Percentiles rank a stretch among this genome's conserved stretches.
These are phyloP conservation scores for Sylvicola cinctus DNA, from an alignment of 2,888 invertebrate species.

Conservation along the genomic window DNA sequence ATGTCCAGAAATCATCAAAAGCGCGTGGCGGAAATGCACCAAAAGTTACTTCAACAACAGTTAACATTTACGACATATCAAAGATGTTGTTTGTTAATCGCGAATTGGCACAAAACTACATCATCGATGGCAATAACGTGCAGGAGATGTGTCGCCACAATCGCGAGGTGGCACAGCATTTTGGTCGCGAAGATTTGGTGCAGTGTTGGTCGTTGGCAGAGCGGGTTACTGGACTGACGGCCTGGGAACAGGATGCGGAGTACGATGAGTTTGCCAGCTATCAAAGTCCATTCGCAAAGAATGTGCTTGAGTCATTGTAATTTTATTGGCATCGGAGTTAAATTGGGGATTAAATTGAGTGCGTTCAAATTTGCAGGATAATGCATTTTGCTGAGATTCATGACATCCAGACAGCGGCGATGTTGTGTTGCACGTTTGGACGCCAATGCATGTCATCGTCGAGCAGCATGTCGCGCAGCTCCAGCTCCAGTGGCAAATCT, in stretches of 20 bases:
- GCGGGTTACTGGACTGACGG: conserved; percentile 34
- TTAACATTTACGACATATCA: conserved; percentile 21
- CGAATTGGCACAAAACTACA: conserved; percentile 65
- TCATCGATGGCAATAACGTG: conserved; percentile 27
- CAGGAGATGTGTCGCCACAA: conserved; percentile 60
- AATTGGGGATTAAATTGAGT: neutral
- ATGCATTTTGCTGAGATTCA: conserved; percentile 57
- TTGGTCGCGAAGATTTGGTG: conserved; percentile 60
- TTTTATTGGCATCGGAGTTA: conserved; percentile 15
- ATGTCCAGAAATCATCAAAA: too few species aligned
- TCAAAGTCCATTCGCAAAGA: conserved; percentile 70
- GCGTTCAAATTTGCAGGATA: conserved; percentile 32
- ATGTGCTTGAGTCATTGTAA: conserved; percentile 69
- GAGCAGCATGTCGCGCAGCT: conserved; percentile 12
- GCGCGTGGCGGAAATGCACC: too few species aligned
- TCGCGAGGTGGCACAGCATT: conserved; percentile 50
- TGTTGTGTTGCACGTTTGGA: conserved; percentile 77
- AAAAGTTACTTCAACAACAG: conserved; percentile 22
- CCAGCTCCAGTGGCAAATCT: conserved; percentile 32
- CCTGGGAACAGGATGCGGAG: conserved; percentile 21
- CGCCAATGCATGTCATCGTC: conserved; percentile 35
- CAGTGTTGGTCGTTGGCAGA: conserved; percentile 78
- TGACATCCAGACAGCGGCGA: conserved; percentile 86
- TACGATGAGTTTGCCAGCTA: conserved; percentile 59
- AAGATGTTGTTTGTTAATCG: conserved; percentile 57